Percentiles rank a stretch among this genome's conserved stretches.
phyloP scores from a whole-genome alignment of 35 echinoderm and acorn worm genomes.

The Anneissia japonica region DNA sequence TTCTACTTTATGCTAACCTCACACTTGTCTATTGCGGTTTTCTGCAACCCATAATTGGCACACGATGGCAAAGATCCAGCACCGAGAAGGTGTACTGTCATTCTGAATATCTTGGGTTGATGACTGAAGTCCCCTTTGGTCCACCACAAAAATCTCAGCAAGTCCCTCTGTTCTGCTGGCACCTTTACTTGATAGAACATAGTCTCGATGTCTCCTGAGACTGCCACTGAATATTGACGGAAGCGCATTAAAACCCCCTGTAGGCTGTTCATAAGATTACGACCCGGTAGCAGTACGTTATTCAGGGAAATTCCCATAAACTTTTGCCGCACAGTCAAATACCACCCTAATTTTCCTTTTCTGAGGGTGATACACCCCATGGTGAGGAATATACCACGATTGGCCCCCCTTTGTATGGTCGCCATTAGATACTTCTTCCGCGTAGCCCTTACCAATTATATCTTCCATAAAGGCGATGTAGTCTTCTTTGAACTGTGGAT shows the following conservation, averaged over 20 bases:
- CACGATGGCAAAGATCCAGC: conserved; percentile 58
- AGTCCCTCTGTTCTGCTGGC: conserved; percentile 26
- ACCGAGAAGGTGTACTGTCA: conserved; percentile 60
- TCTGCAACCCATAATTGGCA: conserved; percentile 46
- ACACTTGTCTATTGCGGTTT: conserved; percentile 19
- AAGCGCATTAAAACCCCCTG: conserved; percentile 51
- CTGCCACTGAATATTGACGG: conserved; percentile 41
- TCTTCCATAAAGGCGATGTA: conserved; percentile 41
- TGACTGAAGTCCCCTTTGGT: conserved; percentile 37
- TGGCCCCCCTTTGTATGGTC: conserved; percentile 11
- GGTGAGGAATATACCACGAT: conserved; percentile 63
- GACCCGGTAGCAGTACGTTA: conserved; percentile 47
- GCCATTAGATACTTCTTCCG: conserved; percentile 20
- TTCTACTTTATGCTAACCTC: not conserved
- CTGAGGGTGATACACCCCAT: conserved; percentile 44
- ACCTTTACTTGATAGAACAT: conserved; percentile 71
- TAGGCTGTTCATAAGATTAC: conserved; percentile 59
- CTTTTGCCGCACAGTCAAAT: conserved; percentile 46
- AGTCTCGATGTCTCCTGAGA: conserved; percentile 54
- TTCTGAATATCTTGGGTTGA: conserved; percentile 29
- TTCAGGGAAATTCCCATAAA: conserved; percentile 56
- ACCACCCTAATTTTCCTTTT: conserved; percentile 55
- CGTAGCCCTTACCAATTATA: conserved; percentile 35
- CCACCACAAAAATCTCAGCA: conserved; percentile 64
- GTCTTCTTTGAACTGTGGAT: conserved; percentile 10